A percentile compares a stretch with the other conserved stretches of the same genome.
phyloP scores from a whole-genome alignment of 2,113 vertebrate species.

The Chionis minor region DNA sequence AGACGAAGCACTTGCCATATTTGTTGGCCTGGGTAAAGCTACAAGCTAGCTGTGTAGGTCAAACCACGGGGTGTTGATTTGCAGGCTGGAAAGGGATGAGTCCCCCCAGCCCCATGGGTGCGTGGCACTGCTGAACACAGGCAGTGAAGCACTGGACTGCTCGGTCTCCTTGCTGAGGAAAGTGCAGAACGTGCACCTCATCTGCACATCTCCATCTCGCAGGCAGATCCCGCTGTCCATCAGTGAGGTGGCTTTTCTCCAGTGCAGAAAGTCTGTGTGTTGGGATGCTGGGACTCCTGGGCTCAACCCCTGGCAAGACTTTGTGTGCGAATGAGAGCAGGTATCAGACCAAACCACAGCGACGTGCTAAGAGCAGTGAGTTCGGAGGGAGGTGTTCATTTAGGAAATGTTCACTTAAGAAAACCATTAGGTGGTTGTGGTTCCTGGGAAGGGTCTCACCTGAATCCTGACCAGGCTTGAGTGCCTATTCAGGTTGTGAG shows the following conservation, averaged over 20 bases:
- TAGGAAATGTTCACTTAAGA: not conserved
- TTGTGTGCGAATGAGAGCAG: not conserved
- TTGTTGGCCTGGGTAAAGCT: not conserved
- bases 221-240: not conserved
- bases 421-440: not conserved
- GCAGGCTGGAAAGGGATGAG: not conserved
- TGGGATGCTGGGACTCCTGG: not conserved
- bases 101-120: fast-evolving
- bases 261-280: not conserved
- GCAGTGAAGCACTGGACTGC: fast-evolving
- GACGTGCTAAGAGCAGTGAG: not conserved
- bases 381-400: not conserved
- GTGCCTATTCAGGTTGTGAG: not conserved
- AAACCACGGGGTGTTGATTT: not conserved
- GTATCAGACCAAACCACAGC: not conserved
- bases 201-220: fast-evolving
- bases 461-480: not conserved
- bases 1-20: not conserved
- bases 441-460: not conserved
- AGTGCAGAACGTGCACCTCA: not conserved
- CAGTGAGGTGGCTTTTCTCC: not conserved
- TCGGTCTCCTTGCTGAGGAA: not conserved
- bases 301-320: not conserved
- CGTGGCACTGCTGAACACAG: not conserved
- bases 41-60: not conserved